Evolutionary conservation across 2,888 invertebrate genomes (phyloP).

Genomic region (Panopea generosa): DNA sequence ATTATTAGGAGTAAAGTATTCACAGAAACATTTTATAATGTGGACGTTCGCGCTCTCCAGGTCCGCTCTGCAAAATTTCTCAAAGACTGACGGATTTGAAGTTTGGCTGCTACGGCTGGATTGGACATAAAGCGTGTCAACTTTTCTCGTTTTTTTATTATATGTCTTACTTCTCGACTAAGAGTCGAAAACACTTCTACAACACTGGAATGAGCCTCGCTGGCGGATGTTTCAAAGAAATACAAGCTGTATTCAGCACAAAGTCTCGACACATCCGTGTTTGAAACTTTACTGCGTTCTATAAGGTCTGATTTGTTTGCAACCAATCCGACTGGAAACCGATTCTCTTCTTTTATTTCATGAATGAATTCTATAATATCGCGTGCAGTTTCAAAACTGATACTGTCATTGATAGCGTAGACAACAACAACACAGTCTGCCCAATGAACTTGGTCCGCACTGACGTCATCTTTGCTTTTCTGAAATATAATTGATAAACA

Average conservation of each 20-base stretch:
- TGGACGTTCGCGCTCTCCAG: conserved; percentile 75
- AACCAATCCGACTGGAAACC: conserved; percentile 72
- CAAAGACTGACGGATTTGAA: conserved; percentile 77
- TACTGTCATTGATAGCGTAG: conserved; percentile 74
- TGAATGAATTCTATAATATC: conserved; percentile 69
- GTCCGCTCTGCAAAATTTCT: conserved; percentile 75
- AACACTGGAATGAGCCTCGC: conserved; percentile 73
- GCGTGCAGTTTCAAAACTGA: conserved; percentile 70
- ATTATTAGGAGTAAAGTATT: no score
- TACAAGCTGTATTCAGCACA: conserved; percentile 70
- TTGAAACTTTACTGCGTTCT: conserved; percentile 72
- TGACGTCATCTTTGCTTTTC: conserved; percentile 37
- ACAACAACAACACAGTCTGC: conserved; percentile 79
- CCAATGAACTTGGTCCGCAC: conserved; percentile 75
- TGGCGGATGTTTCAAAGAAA: conserved; percentile 74
- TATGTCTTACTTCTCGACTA: conserved; percentile 67
- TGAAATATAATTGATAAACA: conserved; percentile 18
- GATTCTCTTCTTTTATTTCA: conserved; percentile 64
- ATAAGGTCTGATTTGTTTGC: conserved; percentile 80
- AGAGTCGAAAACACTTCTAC: conserved; percentile 68
- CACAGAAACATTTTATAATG: conserved; percentile 58
- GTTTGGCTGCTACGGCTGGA: conserved; percentile 76
- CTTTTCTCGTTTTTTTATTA: conserved; percentile 75
- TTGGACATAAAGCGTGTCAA: conserved; percentile 75
- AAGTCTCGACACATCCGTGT: conserved; percentile 69